phyloP scores from a whole-genome alignment of 2,888 invertebrate species.

The Watsonalla binaria region DNA sequence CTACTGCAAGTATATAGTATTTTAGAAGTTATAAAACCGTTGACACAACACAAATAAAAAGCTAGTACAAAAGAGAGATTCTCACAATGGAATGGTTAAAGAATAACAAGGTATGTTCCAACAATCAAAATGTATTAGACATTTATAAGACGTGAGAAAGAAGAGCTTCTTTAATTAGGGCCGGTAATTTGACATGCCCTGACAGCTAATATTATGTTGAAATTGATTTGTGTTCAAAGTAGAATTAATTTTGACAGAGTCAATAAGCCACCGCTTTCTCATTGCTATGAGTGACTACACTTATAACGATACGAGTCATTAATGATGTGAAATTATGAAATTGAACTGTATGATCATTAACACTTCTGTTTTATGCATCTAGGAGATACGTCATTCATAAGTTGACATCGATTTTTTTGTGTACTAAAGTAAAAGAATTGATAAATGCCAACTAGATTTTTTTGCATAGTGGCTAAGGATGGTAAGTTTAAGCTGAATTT shows the following conservation, averaged over 20 bases:
- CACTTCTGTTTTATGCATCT: not conserved
- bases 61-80: not conserved
- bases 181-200: slow-evolving; percentile 68
- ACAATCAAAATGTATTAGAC: slow-evolving; percentile 41
- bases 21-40: not conserved
- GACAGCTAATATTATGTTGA: slow-evolving; percentile 73
- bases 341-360: not conserved
- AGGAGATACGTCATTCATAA: no score
- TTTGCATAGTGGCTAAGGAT: no score
- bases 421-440: not conserved
- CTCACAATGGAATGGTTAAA: slow-evolving; percentile 25
- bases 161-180: slow-evolving; percentile 63
- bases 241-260: slow-evolving; percentile 76
- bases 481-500: no score
- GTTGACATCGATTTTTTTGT: no score
- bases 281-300: slow-evolving; percentile 31
- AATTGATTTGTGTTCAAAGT: slow-evolving; percentile 77
- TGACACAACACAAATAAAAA: not conserved
- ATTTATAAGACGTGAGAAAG: slow-evolving; percentile 60
- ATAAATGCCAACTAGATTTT: not conserved
- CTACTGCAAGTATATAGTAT: no score
- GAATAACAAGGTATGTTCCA: slow-evolving; percentile 31
- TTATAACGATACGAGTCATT: slow-evolving; percentile 12
- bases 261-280: slow-evolving; percentile 72
- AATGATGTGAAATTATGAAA: slow-evolving; percentile 10